Base-by-base conservation (phyloP, 2,113 vertebrate species). In the Albula glossodonta region DNA sequence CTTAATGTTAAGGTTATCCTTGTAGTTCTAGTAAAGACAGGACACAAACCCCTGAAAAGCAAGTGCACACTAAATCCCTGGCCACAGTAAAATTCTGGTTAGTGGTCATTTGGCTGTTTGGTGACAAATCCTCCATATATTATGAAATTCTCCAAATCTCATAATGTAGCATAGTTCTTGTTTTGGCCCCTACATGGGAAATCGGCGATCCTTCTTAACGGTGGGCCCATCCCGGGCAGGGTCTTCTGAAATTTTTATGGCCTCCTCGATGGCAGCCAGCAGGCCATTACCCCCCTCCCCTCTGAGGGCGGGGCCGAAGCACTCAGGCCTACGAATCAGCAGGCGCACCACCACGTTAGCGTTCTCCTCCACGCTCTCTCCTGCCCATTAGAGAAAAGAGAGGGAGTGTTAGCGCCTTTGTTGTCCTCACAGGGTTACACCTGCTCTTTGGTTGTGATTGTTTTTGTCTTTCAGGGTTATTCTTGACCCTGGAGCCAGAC, bases 341-440 rank as follows among this genome's bases (percentile, higher is more conserved):
- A 98, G 93, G 41, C 97, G 96, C 11, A 98, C 97, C 78, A 98
- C 97, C 13, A 98, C 97, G 0, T 98, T 98, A 84, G 97, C 97
- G 0, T 98, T 98, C 92, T 98, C 97, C 88, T 98, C 97, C 88
- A 98, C 97, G 0, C 97, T 98, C 92, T 98, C 97, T 0, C 97
- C 97, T 97, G 88, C 63, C 0, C 0, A 5, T 0, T 0, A 84
- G 60, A 25, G 5, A 25, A n/a, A 31, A 60, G 11, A 22, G 81
- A 11, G 15, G 22, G 6, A 70, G 10, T 22, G 63, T 70, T n/a
- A 41, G 31, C 31, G 31, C 31, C 31, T 41, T 41, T 41, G 12
- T 12, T 56, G 53, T 12, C 53, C 31, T 2, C 17, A 25, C 56
- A 60, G 2, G 9, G 10, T 49, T 84, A 2, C 48, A 1, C 19